Evolutionary conservation across 2,797 vertebrate species (phyloP).

Genomic region (Centropyge bicolor): DNA sequence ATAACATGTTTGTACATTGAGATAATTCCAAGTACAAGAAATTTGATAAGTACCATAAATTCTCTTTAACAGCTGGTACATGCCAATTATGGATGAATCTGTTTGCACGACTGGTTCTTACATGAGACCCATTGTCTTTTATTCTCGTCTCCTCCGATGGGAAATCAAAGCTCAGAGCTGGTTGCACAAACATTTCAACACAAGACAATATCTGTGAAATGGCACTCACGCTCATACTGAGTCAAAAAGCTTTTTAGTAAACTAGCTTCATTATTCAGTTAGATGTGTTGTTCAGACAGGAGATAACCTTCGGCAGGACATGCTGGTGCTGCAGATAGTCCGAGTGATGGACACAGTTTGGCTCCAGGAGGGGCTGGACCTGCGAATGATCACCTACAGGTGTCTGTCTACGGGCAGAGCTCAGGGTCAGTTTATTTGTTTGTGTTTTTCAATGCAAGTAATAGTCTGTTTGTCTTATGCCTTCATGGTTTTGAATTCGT

Average conservation of each 20-base stretch:
- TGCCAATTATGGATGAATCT: neutral
- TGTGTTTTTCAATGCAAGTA: neutral
- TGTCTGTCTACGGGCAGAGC: slow-evolving; percentile 92
- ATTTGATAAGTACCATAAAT: neutral
- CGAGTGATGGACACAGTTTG: slow-evolving; percentile 94
- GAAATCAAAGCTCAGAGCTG: neutral
- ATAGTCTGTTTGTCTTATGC: neutral
- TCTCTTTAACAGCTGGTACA: neutral
- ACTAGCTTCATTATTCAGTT: neutral
- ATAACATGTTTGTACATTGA: neutral
- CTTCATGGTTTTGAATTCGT: neutral
- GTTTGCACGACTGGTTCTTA: neutral
- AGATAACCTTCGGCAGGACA: slow-evolving; percentile 95
- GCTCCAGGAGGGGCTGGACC: slow-evolving; percentile 93
- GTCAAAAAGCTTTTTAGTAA: neutral
- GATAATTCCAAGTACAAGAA: neutral
- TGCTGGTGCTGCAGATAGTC: slow-evolving; percentile 95
- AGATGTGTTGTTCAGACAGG: slow-evolving; percentile 85
- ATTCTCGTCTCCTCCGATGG: neutral
- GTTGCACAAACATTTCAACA: neutral
- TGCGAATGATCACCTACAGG: slow-evolving; percentile 95
- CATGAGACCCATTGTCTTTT: neutral
- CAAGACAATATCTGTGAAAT: neutral
- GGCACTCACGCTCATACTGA: no score
- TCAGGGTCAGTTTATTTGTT: slow-evolving; percentile 83